These are phyloP conservation scores for Camponotus pennsylvanicus DNA, from an alignment of 1,140 invertebrate species.

Conservation along the genomic window DNA sequence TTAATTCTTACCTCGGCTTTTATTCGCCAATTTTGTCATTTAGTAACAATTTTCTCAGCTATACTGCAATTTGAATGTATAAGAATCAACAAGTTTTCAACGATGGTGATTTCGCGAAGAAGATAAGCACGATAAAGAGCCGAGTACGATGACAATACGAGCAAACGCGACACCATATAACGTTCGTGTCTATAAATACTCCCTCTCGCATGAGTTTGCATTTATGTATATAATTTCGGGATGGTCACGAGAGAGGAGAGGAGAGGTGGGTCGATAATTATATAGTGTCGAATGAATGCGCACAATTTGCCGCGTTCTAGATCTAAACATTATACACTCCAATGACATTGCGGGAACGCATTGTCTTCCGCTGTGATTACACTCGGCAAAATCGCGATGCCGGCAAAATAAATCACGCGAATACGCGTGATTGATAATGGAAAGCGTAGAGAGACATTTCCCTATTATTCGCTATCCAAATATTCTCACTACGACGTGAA, in stretches of 20 bases:
- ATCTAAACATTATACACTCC: slow-evolving; percentile 43
- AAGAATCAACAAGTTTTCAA: slow-evolving; percentile 4
- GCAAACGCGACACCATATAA: background rate
- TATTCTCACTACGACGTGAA: background rate
- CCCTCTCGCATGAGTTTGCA: slow-evolving; percentile 33
- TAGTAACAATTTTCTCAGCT: background rate
- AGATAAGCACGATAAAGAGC: slow-evolving; percentile 9
- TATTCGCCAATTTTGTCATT: too few relatives aligned
- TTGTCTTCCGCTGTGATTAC: slow-evolving; percentile 39
- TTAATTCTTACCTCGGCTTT: too few relatives aligned
- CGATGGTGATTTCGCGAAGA: background rate
- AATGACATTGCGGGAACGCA: background rate
- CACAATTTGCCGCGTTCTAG: slow-evolving; percentile 31
- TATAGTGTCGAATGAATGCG: slow-evolving; percentile 39
- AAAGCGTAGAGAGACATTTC: background rate
- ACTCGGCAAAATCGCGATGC: background rate
- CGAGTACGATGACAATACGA: slow-evolving; percentile 3
- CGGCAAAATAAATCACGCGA: slow-evolving; percentile 24
- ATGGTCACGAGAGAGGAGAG: background rate
- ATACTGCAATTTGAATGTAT: background rate
- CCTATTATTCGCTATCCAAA: slow-evolving; percentile 24
- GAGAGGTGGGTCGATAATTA: slow-evolving; percentile 27
- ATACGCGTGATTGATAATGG: slow-evolving; percentile 32
- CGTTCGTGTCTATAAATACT: background rate
- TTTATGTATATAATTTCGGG: slow-evolving; percentile 56